A percentile compares a stretch with the other conserved stretches of the same genome.
Evolutionary conservation across 2,888 invertebrate genomes (phyloP).

Genomic region (Tillus elongatus): DNA sequence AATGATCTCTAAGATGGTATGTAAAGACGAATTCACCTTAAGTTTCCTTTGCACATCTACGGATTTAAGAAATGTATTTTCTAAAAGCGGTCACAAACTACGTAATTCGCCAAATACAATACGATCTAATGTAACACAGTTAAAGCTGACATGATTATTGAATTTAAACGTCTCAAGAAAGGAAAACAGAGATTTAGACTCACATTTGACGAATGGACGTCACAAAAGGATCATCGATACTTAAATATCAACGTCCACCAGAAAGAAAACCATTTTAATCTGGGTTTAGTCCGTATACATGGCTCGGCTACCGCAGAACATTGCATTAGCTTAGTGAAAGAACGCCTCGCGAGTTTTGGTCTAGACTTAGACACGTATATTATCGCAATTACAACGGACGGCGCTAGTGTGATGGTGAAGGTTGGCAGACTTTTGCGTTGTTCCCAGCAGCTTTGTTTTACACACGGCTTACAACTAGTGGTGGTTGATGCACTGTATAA

Average conservation of each 20-base stretch:
- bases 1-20: slow-evolving; percentile 20
- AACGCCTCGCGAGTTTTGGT: slow-evolving; percentile 17
- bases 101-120: slow-evolving; percentile 17
- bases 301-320: too few relatives aligned
- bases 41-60: slow-evolving; percentile 13
- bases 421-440: too few relatives aligned
- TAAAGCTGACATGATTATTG: too few relatives aligned
- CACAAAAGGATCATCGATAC: too few relatives aligned
- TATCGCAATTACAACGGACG: slow-evolving; percentile 16
- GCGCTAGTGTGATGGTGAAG: slow-evolving; percentile 5
- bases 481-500: slow-evolving; percentile 21
- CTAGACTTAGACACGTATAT: slow-evolving; percentile 18
- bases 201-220: slow-evolving; percentile 17
- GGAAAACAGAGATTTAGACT: slow-evolving; percentile 7
- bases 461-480: slow-evolving; percentile 20
- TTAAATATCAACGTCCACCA: too few relatives aligned
- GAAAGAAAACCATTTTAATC: too few relatives aligned
- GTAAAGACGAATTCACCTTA: slow-evolving; percentile 12
- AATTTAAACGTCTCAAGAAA: too few relatives aligned
- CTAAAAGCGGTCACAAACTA: slow-evolving; percentile 16
- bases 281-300: too few relatives aligned
- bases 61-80: too few relatives aligned
- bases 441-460: too few relatives aligned
- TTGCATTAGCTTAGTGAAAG: slow-evolving; percentile 14
- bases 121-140: slow-evolving; percentile 16